Evolutionary conservation across 2,797 vertebrate species (phyloP), one percentile per base, ranked within the genome.

Genomic region (Limnodromus scolopaceus): DNA sequence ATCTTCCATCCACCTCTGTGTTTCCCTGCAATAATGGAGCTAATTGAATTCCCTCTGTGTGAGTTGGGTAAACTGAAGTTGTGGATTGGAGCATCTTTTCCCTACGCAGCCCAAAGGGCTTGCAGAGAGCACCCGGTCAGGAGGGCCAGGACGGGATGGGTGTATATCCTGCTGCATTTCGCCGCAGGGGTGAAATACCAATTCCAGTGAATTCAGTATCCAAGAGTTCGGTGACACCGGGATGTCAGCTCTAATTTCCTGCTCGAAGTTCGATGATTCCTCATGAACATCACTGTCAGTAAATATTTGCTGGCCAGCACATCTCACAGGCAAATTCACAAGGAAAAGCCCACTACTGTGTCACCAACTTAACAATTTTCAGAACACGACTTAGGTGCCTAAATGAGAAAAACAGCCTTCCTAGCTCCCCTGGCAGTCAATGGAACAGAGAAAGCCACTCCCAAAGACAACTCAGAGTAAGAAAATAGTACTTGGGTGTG

Each of bases 401-500:
- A 45, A 60, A 87, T n/a, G 25, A 79, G 46, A 48, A 89, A 87
- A 84, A 0, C 20, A 65, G 9, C 10, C 32, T 94, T 45, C 27
- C 32, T 45, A 41, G 20, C 16, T 89, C 38, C 32, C 41, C 75
- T 34, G 30, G 39, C 28, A 71, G 16, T 30, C 74, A 75, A 25
- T 76, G 61, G 32, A 78, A 89, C 79, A 10, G 28, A 17, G 32
- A 80, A 89, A 79, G 39, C 51, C 25, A 75, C 11, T 75, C 60
- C n/a, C 69, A 83, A 74, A 69, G 28, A 68, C 51, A 83, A 15
- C 32, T 76, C 5, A 32, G n/a, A 72, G 30, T 45, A 54, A 65
- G 71, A 28, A 71, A 68, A 14, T 51, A 39, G 38, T 25, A 38
- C 10, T 57, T 0, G 0, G 11, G 4, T 1, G 0, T 53, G 19